Conservation (phyloP, 2,113 vertebrate genomes). For the Sigmodon hispidus region DNA sequence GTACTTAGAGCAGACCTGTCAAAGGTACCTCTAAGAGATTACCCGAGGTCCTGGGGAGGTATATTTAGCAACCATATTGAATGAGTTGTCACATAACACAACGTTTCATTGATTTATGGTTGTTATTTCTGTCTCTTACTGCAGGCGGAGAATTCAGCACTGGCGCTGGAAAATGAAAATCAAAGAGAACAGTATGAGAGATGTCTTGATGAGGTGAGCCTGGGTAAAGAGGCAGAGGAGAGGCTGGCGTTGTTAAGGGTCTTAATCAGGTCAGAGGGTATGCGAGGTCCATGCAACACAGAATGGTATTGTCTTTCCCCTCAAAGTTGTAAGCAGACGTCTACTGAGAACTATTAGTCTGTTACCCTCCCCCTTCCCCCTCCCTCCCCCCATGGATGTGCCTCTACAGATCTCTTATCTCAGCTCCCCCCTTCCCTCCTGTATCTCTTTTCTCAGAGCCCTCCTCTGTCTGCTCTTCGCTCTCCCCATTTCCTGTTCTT, state of each 20-base stretch:
- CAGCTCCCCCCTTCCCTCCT: not conserved
- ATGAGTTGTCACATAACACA: conserved; percentile 66
- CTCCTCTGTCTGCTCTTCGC: too few relatives aligned
- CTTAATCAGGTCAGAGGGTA: not conserved
- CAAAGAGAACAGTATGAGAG: conserved; percentile 95
- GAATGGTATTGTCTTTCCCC: not conserved
- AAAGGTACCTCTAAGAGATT: conserved; percentile 70
- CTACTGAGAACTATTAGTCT: not conserved
- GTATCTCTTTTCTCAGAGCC: not conserved
- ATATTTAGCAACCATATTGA: conserved; percentile 61
- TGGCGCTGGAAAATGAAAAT: conserved; percentile 93
- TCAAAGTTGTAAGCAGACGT: not conserved
- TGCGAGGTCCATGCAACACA: not conserved
- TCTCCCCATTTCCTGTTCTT: too few relatives aligned
- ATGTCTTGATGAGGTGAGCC: conserved; percentile 94
- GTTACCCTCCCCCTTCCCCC: not conserved
- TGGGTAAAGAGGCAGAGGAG: not conserved
- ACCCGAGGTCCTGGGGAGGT: conserved; percentile 72
- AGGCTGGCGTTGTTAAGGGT: not conserved
- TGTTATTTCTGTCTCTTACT: conserved; percentile 77
- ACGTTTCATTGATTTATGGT: conserved; percentile 74
- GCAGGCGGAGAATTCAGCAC: conserved; percentile 91
- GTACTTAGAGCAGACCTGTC: conserved; percentile 67
- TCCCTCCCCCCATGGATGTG: too few relatives aligned
- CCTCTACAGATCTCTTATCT: not conserved